A percentile compares a stretch with the other conserved stretches of the same genome.
Evolutionary conservation across 2,797 vertebrate species (phyloP).

Genomic region (Gadopsis bispinosus): DNA sequence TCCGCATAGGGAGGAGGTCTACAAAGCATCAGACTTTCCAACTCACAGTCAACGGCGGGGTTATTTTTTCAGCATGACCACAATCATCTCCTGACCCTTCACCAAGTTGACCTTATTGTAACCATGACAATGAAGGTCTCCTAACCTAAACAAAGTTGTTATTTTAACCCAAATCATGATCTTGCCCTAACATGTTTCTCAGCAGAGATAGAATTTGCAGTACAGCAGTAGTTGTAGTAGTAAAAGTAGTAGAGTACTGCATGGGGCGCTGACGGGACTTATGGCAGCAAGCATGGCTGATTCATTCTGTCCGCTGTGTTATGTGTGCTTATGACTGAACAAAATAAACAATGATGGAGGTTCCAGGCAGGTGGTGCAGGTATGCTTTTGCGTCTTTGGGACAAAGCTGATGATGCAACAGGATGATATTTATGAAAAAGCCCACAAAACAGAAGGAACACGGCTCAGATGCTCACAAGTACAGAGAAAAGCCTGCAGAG

Average conservation of each 20-base stretch:
- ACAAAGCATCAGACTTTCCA: background rate
- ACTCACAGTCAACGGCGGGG: background rate
- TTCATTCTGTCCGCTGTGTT: background rate
- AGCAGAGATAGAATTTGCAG: background rate
- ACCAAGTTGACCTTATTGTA: too few relatives aligned
- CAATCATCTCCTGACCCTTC: background rate
- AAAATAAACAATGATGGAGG: conserved; percentile 28
- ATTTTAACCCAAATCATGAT: background rate
- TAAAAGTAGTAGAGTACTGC: background rate
- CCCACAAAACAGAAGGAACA: conserved; percentile 80
- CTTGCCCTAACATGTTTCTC: background rate
- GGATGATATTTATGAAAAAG: conserved; percentile 82
- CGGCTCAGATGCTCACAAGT: conserved; percentile 73
- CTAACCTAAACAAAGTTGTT: background rate
- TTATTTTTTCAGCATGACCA: background rate
- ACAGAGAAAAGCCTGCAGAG: conserved; percentile 68
- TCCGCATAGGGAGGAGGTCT: background rate
- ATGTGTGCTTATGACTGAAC: conserved; percentile 62
- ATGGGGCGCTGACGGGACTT: background rate
- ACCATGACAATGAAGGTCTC: background rate
- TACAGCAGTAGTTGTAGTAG: background rate
- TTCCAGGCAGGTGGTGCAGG: conserved; percentile 75
- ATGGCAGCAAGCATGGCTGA: conserved; percentile 22
- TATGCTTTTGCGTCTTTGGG: conserved; percentile 67
- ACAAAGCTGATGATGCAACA: conserved; percentile 84